Percentiles rank a stretch among this genome's conserved stretches.
These are phyloP conservation scores for Dendrocincla tyrannina DNA, from an alignment of 2,797 vertebrate species.

Conservation along the genomic window DNA sequence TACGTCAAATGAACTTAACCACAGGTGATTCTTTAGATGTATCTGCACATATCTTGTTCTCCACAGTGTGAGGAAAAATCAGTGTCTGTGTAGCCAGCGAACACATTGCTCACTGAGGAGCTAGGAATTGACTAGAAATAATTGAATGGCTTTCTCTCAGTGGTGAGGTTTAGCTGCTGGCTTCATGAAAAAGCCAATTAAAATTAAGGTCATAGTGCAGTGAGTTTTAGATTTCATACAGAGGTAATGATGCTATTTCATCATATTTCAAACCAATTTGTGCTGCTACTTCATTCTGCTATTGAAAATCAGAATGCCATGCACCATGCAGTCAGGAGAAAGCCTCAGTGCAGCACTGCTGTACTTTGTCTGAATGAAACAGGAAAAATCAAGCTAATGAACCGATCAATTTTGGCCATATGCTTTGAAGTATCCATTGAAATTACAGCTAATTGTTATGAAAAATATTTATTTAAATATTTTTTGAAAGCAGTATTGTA, in stretches of 20 bases:
- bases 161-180: neutral
- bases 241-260: neutral
- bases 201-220: neutral
- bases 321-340: neutral
- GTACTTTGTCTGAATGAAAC: neutral
- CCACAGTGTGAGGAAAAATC: neutral
- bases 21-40: neutral
- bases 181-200: neutral
- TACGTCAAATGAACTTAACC: neutral
- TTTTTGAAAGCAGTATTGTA: neutral
- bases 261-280: neutral
- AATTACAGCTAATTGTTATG: accelerated
- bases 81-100: neutral
- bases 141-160: neutral
- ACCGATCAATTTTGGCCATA: neutral
- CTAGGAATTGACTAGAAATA: neutral
- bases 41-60: neutral
- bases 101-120: neutral
- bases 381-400: neutral
- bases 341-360: neutral
- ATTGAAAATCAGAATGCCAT: neutral
- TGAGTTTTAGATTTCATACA: neutral
- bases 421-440: neutral
- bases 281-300: neutral
- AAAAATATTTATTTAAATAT: neutral